These are phyloP conservation scores for Cricetomys ansorgei DNA, from an alignment of 2,113 vertebrate species.

Conservation along the genomic window DNA sequence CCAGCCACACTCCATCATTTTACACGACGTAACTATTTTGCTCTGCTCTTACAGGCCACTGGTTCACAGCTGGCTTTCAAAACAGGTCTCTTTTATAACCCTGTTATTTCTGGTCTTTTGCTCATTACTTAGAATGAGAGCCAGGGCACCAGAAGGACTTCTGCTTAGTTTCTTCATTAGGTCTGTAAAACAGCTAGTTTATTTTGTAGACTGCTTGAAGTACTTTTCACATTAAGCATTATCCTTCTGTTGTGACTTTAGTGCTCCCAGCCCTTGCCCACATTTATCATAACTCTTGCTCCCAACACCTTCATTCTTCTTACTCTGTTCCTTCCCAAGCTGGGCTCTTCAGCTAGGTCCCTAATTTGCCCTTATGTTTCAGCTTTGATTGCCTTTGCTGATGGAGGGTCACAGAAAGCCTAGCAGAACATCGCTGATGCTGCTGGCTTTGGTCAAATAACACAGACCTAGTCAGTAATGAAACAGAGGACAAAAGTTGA, in stretches of 20 bases:
- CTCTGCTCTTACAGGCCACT: background rate
- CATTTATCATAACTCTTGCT: background rate
- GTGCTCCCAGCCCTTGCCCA: background rate
- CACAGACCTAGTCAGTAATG: background rate
- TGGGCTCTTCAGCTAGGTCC: background rate
- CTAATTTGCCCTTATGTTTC: background rate
- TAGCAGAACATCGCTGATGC: background rate
- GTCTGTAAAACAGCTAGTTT: constrained; percentile 50
- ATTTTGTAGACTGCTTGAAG: constrained; percentile 18
- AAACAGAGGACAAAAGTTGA: background rate
- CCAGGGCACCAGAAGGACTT: background rate
- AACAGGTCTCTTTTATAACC: background rate
- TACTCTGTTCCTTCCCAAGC: background rate
- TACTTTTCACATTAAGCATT: background rate
- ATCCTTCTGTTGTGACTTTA: background rate
- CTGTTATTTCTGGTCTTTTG: constrained; percentile 10
- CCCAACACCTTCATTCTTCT: background rate
- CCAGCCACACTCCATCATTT: background rate
- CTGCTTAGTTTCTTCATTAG: constrained; percentile 51
- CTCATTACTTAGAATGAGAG: background rate
- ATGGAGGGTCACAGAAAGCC: background rate
- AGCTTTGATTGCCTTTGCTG: background rate
- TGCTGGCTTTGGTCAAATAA: background rate
- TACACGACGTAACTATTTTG: background rate
- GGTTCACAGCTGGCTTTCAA: background rate